Evolutionary conservation across 2,797 vertebrate species (phyloP).

Genomic region (Okamejei kenojei): DNA sequence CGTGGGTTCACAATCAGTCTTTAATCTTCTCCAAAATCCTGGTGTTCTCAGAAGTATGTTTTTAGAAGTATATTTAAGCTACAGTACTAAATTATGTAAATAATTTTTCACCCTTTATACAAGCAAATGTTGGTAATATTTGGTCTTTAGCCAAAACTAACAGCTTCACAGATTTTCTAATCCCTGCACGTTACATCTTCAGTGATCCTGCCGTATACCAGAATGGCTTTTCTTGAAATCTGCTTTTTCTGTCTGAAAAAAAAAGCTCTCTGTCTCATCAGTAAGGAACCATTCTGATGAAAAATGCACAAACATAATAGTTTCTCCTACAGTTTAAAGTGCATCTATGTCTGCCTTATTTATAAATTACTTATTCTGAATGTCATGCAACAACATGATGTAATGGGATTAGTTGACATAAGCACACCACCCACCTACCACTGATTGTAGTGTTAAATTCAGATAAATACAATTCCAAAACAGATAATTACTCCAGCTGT

Average conservation of each 20-base stretch:
- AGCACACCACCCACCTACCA: background rate
- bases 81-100: conserved; percentile 2
- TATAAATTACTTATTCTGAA: background rate
- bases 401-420: background rate
- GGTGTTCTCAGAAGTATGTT: background rate
- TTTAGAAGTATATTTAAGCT: background rate
- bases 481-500: background rate
- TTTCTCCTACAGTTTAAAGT: background rate
- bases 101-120: background rate
- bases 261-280: background rate
- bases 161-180: background rate
- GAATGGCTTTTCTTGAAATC: background rate
- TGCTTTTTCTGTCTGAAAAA: background rate
- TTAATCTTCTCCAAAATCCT: background rate
- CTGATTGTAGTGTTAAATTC: background rate
- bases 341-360: background rate
- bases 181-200: background rate
- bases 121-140: background rate
- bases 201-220: background rate
- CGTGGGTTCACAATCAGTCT: background rate
- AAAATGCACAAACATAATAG: background rate
- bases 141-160: conserved; percentile 7
- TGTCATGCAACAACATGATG: background rate
- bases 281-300: background rate
- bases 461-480: background rate